Evolutionary conservation across 2,113 vertebrate species (phyloP), one percentile per base, ranked within the genome.

Genomic region (Mus pahari): DNA sequence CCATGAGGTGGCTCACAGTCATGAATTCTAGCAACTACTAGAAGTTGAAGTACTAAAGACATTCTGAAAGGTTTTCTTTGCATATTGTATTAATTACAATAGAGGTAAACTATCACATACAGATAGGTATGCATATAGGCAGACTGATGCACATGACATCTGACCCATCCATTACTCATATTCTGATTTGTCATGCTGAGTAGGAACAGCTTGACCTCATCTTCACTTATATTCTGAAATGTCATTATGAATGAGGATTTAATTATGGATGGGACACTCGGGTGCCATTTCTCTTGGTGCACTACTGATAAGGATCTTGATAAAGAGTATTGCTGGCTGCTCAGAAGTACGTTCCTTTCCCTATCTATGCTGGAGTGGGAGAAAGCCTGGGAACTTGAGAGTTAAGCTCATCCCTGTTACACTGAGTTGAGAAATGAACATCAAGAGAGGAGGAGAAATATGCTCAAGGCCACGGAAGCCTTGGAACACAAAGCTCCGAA

Each of bases 361-460:
- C 9, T n/a, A 6, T 11, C 3, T 4, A 11, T 20, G 7, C 16
- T 5, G 36, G 5, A 75, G 8, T 5, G 16, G 10, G 48, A n/a
- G 17, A 39, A 58, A 79, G 16, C 0, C 0, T 28, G 42, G 19
- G 1, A 12, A 6, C 16, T 26, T 22, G 3, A 31, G 3, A 42
- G 22, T 16, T 7, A 16, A 22, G 11, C 10, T 71, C 45, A 94
- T 10, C 7, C 0, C 12, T 28, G 1, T 58, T n/a, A 36, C 0
- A 11, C 10, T 20, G 45, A 82, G 7, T 75, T 16, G 2, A 50
- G 42, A 74, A 94, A 66, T 22, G 33, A n/a, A 89, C 28, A 42
- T 19, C 1, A 62, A 17, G 33, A 74, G 12, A 55, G 19, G 42
- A 68, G 14, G 58, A 58, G 0, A 39, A 48, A 39, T 28, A 36